Evolutionary conservation across 2,797 vertebrate genomes (phyloP).

Genomic region (Ammospiza maritima): DNA sequence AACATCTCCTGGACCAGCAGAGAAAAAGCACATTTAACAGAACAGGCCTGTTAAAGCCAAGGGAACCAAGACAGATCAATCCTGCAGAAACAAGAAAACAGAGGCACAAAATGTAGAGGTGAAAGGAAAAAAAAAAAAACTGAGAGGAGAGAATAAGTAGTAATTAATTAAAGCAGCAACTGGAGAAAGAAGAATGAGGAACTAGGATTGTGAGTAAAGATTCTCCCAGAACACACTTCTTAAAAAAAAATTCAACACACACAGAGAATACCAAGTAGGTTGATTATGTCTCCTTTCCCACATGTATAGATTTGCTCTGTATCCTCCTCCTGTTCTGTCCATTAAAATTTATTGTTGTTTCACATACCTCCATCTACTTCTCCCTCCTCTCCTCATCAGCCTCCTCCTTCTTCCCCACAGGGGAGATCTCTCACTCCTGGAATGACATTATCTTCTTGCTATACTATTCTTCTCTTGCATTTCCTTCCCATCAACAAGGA

Average conservation of each 20-base stretch:
- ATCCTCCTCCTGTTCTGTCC: not conserved
- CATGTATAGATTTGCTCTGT: not conserved
- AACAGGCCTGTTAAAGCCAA: not conserved
- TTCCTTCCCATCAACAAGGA: not conserved
- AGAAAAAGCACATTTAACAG: not conserved
- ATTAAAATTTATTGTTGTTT: not conserved
- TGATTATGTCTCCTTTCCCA: slow-evolving; percentile 19
- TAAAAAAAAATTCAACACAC: not conserved
- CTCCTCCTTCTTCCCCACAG: not conserved
- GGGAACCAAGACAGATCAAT: not conserved
- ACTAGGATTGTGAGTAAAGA: not conserved
- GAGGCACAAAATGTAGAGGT: not conserved
- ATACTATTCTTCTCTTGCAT: not conserved
- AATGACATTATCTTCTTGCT: not conserved
- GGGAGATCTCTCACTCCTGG: not conserved
- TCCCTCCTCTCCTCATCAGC: not conserved
- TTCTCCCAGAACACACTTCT: not conserved
- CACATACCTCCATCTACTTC: not conserved
- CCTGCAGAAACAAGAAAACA: not conserved
- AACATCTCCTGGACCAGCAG: accelerated
- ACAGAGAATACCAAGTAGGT: not conserved
- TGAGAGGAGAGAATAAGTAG: not conserved
- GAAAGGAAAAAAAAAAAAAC: not conserved
- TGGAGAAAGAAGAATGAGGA: not conserved
- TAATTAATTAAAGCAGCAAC: slow-evolving; percentile 20